Evolutionary conservation across 2,113 vertebrate genomes (phyloP), one percentile per base, ranked within the genome.

Genomic region (Cephalopterus ornatus): DNA sequence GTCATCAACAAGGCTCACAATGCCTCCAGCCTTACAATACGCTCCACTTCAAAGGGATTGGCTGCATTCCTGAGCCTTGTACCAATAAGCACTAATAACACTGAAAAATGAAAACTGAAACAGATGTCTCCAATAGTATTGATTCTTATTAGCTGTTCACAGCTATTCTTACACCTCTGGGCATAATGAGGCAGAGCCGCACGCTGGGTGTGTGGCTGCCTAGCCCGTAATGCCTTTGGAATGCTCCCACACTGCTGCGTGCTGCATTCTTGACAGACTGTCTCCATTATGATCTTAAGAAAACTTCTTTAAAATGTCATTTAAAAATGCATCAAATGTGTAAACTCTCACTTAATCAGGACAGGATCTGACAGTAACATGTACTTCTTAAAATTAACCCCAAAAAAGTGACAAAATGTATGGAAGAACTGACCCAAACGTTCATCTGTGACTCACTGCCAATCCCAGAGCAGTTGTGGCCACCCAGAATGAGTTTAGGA

Each of bases 61-160:
- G 97, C 95, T 95, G 87, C 97, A 98, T 98, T 98, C 98, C 98
- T 98, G 91, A 97, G 93, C 95, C 98, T 95, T 98, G 98, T 99
- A 98, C 98, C 98, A 98, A 98, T 98, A 98, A 98, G 97, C 98
- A 98, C 97, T 98, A 98, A 98, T 98, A 99, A 98, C 98, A 97
- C 98, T 97, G 97, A 98, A 98, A 98, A 98, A 98, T 98, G 97
- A 98, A 98, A 98, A 98, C 95, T 95, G 98, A 98, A 98, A 98
- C 98, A 98, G 98, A 98, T 98, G 98, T 98, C 97, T 98, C 97
- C 98, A 98, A 98, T 98, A 96, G 98, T 96, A 96, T 96, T 96
- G 97, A 96, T 94, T 94, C 96, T 98, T 98, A 98, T 98, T 98
- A 98, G 97, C 95, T 95, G 89, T 98, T 97, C 97, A 80, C 96